Conservation (phyloP, 2,113 vertebrate genomes). For the Tragelaphus scriptus region DNA sequence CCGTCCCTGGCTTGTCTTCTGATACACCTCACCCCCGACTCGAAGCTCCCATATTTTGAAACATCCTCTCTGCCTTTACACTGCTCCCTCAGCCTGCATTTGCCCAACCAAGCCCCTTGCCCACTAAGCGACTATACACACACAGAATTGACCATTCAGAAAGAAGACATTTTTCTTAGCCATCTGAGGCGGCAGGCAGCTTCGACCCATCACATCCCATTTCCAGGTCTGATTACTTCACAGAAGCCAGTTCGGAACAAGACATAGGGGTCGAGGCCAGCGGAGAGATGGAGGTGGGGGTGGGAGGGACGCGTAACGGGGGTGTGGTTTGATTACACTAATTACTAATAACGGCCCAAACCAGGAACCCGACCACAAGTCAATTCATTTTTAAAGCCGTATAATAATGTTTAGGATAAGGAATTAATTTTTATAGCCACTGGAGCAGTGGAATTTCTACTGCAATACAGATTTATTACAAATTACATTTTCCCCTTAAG, state of each 20-base stretch:
- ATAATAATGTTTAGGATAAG: conserved; percentile 78
- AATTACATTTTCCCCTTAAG: conserved; percentile 62
- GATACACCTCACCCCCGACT: neutral
- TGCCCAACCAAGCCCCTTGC: neutral
- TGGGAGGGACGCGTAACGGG: conserved; percentile 41
- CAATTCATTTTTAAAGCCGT: conserved; percentile 77
- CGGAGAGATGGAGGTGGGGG: neutral
- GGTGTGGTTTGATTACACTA: conserved; percentile 69
- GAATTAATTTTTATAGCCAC: conserved; percentile 79
- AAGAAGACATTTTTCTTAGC: neutral
- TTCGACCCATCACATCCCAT: neutral
- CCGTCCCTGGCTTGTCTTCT: neutral
- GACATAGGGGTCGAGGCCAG: fast-evolving
- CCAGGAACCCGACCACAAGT: conserved; percentile 58
- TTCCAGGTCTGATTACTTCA: conserved; percentile 48
- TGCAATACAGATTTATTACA: conserved; percentile 74
- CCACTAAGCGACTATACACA: neutral
- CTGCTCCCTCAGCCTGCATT: neutral
- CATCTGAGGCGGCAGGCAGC: neutral
- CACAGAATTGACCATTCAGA: neutral
- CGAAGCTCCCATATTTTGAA: neutral
- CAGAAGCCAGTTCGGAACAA: neutral
- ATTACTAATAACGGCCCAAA: conserved; percentile 75
- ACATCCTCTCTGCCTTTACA: neutral
- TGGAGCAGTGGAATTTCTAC: conserved; percentile 66